Conservation (phyloP, 2,888 invertebrate species). For the Mythimna pallens region DNA sequence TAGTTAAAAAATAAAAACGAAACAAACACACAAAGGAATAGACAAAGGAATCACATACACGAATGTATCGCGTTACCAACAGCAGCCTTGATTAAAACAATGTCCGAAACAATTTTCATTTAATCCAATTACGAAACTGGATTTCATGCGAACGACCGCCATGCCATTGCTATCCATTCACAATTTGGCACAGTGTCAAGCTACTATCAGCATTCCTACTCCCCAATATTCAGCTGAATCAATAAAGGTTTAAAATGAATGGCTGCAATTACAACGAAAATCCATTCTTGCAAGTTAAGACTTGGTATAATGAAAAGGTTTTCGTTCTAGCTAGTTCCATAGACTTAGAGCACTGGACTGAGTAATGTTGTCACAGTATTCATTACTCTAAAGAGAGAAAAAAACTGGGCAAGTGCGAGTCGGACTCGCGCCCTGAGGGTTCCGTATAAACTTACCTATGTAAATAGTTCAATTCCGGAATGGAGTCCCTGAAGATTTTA, state of each 20-base stretch:
- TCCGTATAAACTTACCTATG: too few species aligned
- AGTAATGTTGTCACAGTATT: not conserved
- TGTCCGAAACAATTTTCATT: constrained; percentile 34
- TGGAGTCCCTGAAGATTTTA: too few species aligned
- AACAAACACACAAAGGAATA: too few species aligned
- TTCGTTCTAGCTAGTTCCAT: constrained; percentile 14
- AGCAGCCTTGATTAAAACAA: constrained; percentile 22
- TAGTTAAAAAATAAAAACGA: too few species aligned
- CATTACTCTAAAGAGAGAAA: not conserved
- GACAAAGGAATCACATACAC: not conserved
- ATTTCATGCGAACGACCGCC: constrained; percentile 9
- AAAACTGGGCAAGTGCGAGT: too few species aligned
- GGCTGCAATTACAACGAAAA: constrained; percentile 29
- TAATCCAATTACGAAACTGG: constrained; percentile 25
- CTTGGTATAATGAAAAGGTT: constrained; percentile 29
- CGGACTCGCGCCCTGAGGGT: too few species aligned
- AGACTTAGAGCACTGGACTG: not conserved
- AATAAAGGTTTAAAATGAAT: constrained; percentile 53
- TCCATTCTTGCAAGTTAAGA: constrained; percentile 14
- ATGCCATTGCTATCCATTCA: constrained; percentile 25
- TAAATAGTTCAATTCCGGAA: too few species aligned
- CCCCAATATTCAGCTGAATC: constrained; percentile 34
- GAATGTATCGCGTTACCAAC: not conserved
- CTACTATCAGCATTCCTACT: constrained; percentile 34
- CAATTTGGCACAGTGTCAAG: constrained; percentile 50